phyloP scores from a whole-genome alignment of 2,113 vertebrate genomes.

The Heptranchias perlo region DNA sequence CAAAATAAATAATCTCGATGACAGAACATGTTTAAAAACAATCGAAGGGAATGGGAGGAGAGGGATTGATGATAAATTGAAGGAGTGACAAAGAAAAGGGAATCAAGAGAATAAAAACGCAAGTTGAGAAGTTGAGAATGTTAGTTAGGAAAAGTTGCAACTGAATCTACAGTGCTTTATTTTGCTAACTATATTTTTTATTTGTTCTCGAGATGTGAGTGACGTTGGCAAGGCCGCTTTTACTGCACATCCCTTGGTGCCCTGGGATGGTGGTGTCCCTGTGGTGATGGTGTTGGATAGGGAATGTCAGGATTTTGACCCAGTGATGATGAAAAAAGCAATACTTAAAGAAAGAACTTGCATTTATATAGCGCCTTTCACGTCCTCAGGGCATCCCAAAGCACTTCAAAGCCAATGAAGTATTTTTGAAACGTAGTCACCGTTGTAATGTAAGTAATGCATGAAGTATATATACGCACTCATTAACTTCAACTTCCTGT shows the following conservation, averaged over 20 bases:
- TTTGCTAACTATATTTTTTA: not conserved
- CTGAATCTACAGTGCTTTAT: not conserved
- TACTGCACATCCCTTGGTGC: not conserved
- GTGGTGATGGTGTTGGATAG: not conserved
- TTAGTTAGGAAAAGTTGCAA: not conserved
- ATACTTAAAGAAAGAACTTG: not conserved
- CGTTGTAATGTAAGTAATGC: not conserved
- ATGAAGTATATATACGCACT: not conserved
- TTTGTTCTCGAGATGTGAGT: not conserved
- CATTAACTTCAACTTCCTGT: too few relatives aligned
- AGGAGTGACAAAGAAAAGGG: not conserved
- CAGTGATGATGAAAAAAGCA: not conserved
- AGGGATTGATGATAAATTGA: not conserved
- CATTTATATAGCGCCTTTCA: not conserved
- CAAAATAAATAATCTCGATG: slow-evolving; percentile 2
- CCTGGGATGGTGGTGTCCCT: not conserved
- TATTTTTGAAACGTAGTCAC: not conserved
- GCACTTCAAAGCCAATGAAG: not conserved
- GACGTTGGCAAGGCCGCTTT: not conserved
- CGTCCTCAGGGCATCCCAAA: not conserved
- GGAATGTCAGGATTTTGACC: not conserved
- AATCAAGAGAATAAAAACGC: not conserved
- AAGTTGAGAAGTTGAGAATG: not conserved
- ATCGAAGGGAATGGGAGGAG: not conserved
- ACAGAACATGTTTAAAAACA: too few relatives aligned